Percentiles rank a stretch among this genome's conserved stretches.
phyloP scores from a whole-genome alignment of 2,113 vertebrate species.

The Onychorhynchus coronatus region DNA sequence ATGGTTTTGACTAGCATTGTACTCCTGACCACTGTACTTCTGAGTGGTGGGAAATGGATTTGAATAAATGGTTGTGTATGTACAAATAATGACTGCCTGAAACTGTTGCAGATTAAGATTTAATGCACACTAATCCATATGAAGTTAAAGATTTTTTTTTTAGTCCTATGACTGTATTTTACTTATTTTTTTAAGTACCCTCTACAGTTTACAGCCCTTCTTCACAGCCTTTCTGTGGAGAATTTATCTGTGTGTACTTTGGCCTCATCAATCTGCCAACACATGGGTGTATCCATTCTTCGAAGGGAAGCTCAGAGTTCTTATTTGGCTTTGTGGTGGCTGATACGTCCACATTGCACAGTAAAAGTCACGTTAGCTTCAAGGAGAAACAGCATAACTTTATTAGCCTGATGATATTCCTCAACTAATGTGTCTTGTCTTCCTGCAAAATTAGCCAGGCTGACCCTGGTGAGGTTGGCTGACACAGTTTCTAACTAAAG shows the following conservation, averaged over 20 bases:
- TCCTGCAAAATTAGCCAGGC: not conserved
- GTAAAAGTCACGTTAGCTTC: not conserved
- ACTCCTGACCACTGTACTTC: not conserved
- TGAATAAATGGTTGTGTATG: not conserved
- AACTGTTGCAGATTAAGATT: not conserved
- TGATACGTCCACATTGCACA: not conserved
- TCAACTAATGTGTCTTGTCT: not conserved
- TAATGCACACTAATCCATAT: not conserved
- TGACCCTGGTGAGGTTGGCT: not conserved
- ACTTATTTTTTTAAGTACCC: not conserved
- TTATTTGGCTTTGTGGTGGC: not conserved
- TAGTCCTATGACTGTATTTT: not conserved
- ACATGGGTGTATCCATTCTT: not conserved
- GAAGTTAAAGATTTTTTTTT: not conserved
- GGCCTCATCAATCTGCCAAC: not conserved
- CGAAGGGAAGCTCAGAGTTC: not conserved
- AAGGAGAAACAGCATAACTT: not conserved
- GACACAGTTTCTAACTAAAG: not conserved
- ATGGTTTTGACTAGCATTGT: not conserved
- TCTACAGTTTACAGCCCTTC: not conserved
- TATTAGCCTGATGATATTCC: not conserved
- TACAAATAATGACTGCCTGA: not conserved
- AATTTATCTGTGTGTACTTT: not conserved
- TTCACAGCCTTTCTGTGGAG: not conserved
- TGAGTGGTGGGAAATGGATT: not conserved